Conservation (phyloP, 1,140 invertebrate genomes). For the Dendroctonus valens region DNA sequence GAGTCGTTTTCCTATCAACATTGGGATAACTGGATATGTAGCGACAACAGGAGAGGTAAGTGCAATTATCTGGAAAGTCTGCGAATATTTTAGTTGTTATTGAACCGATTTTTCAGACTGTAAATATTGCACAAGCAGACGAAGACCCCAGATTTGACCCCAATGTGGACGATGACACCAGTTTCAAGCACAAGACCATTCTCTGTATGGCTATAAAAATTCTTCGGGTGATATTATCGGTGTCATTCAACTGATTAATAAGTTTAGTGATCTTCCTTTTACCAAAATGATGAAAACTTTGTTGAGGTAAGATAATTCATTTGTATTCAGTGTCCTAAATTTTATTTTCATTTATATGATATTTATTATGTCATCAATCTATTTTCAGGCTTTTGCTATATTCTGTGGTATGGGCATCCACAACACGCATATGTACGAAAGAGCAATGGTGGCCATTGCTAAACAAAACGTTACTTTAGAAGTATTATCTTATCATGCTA, state of each 20-base stretch:
- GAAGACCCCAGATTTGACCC: slow-evolving; percentile 89
- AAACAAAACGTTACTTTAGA: slow-evolving; percentile 95
- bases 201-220: slow-evolving; percentile 93
- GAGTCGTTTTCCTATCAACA: slow-evolving; percentile 92
- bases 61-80: slow-evolving; percentile 14
- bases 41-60: slow-evolving; percentile 93
- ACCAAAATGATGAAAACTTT: slow-evolving; percentile 92
- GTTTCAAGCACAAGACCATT: slow-evolving; percentile 80
- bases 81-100: neutral
- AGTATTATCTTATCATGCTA: slow-evolving; percentile 94
- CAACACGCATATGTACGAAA: slow-evolving; percentile 97
- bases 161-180: slow-evolving; percentile 72
- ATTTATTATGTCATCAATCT: slow-evolving; percentile 2
- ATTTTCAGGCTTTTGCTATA: slow-evolving; percentile 80
- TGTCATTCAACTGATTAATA: slow-evolving; percentile 91
- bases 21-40: slow-evolving; percentile 93
- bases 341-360: neutral
- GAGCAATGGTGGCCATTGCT: slow-evolving; percentile 87
- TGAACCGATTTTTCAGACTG: slow-evolving; percentile 59
- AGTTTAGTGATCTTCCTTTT: slow-evolving; percentile 84
- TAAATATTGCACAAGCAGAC: slow-evolving; percentile 88
- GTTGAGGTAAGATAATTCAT: slow-evolving; percentile 60
- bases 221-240: slow-evolving; percentile 86
- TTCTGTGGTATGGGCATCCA: slow-evolving; percentile 98
- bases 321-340: neutral